Base-by-base conservation (phyloP, 2,113 vertebrate species). In the Lophura nycthemera region DNA sequence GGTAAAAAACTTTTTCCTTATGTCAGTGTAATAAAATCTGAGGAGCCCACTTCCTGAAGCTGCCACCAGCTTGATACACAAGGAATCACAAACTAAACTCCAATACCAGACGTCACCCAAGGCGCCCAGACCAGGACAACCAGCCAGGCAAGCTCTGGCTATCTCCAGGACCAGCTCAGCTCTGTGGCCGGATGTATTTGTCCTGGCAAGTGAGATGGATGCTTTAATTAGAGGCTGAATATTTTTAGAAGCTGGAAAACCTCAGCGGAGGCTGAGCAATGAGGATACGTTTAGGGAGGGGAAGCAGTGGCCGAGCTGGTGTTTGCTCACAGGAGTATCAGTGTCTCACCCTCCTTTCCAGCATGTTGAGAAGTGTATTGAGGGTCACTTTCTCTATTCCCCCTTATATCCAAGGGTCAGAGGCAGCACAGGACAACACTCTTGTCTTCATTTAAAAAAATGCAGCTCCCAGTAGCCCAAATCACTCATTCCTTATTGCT, bases 181-280 rank as follows among this genome's bases (percentile, higher is more conserved):
- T 86, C 78, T 94, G 85, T 0, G 8, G 74, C 63, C 0, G 0
- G 48, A 75, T 86, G n/a, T 7, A 0, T 91, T 89, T 80, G 85
- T 75, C 82, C 71, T 91, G 85, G 88, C 82, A 91, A 86, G 73
- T 8, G 70, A 78, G 69, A 75, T 34, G 65, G 80, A 73, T 1
- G 0, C 93, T 92, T 88, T 95, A 92, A 88, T 92, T 83, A 94
- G 69, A 94, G 91, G n/a, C n/a, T 86, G 43, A 57, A 52, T 52
- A 91, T 95, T 93, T 96, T 96, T 92, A 97, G 95, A 83, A 95
- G 76, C 89, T 86, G 79, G 85, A 96, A 95, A 95, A 95, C 94
- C 91, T 97, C 94, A 89, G 52, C 3, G 8, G 73, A 88, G 52
- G 57, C 61, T 92, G 21, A 1, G 47, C 72, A 80, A 21, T 24